These are phyloP conservation scores for Macroglossus sobrinus DNA, from an alignment of 2,113 vertebrate genomes.

Conservation along the genomic window DNA sequence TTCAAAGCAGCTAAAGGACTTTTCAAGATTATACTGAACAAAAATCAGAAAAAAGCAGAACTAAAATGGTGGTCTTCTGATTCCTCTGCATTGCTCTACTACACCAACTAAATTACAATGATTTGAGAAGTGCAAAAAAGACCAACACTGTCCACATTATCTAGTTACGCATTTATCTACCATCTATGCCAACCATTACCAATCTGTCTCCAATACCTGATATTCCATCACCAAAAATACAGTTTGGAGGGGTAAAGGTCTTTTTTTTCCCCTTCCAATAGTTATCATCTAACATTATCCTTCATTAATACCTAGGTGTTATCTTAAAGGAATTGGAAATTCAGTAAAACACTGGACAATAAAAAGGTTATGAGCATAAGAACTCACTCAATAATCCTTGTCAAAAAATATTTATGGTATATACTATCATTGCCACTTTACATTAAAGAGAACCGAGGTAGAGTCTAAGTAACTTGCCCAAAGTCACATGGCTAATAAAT, in stretches of 20 bases:
- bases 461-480: neutral
- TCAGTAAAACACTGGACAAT: neutral
- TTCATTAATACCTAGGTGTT: neutral
- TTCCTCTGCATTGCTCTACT: neutral
- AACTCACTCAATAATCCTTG: neutral
- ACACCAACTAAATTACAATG: neutral
- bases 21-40: neutral
- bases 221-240: neutral
- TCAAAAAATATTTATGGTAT: neutral
- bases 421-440: neutral
- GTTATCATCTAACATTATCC: neutral
- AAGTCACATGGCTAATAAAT: neutral
- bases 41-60: neutral
- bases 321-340: slow-evolving; percentile 11
- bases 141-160: neutral
- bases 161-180: neutral
- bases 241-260: neutral
- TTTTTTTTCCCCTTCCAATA: neutral
- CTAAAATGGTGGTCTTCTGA: neutral
- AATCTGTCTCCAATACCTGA: neutral
- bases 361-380: slow-evolving; percentile 10
- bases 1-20: neutral
- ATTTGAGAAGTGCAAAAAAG: neutral
- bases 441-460: neutral
- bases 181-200: neutral